Percentiles rank a stretch among this genome's conserved stretches.
Conservation (phyloP, 2,888 invertebrate species). For the Pollenia angustigena region DNA sequence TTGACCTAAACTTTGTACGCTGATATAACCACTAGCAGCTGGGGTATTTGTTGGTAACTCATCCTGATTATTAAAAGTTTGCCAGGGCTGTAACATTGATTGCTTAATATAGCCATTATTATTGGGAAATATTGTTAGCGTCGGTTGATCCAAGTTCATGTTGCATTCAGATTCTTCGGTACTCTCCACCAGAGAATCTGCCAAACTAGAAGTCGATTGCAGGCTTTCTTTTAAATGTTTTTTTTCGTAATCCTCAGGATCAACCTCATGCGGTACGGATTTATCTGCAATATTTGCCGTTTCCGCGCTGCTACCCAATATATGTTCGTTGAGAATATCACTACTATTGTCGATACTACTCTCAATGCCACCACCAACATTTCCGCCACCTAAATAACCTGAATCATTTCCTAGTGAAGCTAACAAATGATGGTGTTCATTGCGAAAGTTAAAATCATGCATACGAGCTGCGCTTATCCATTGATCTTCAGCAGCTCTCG, state of each 20-base stretch:
- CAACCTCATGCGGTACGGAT: neutral
- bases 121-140: constrained; percentile 47
- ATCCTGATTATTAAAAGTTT: constrained; percentile 50
- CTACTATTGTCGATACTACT: constrained; percentile 9
- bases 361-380: constrained; percentile 17
- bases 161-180: constrained; percentile 50
- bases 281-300: constrained; percentile 27
- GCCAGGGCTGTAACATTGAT: constrained; percentile 68
- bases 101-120: constrained; percentile 70
- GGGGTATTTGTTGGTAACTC: neutral
- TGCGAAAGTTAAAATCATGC: constrained; percentile 74
- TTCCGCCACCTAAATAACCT: constrained; percentile 73
- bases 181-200: constrained; percentile 70
- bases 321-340: constrained; percentile 29
- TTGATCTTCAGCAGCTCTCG: constrained; percentile 62
- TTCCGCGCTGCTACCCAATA: constrained; percentile 26
- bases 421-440: constrained; percentile 76
- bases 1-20: constrained; percentile 54
- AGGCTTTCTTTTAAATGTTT: constrained; percentile 16
- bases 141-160: neutral
- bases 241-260: constrained; percentile 19
- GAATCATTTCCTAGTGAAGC: constrained; percentile 75
- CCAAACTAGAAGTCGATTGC: constrained; percentile 57
- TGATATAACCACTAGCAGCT: constrained; percentile 50
- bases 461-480: constrained; percentile 68